Conservation (phyloP, 2,113 vertebrate genomes). For the Morone saxatilis region DNA sequence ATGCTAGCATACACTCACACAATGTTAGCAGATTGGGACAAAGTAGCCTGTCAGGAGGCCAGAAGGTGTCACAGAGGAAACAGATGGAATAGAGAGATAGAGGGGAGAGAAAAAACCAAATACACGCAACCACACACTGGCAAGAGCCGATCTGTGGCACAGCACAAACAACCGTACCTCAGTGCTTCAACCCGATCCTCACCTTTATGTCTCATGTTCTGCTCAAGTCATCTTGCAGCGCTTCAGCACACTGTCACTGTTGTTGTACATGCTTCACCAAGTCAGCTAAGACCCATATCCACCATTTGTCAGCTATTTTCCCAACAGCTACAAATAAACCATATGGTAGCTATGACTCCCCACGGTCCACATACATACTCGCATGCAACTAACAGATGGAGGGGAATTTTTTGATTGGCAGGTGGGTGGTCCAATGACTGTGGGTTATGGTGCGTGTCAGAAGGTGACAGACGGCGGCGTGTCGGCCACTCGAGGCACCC, state of each 20-base stretch:
- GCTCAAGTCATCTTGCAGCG: slow-evolving; percentile 6
- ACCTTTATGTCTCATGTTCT: not conserved
- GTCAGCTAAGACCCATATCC: slow-evolving; percentile 3
- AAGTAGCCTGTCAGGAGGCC: slow-evolving; percentile 31
- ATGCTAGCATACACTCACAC: not conserved
- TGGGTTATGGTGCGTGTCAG: slow-evolving; percentile 35
- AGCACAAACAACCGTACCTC: not conserved
- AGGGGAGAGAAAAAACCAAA: slow-evolving; percentile 8
- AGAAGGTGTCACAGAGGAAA: slow-evolving; percentile 35
- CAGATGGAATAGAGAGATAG: slow-evolving; percentile 34
- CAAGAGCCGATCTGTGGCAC: not conserved
- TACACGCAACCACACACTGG: not conserved
- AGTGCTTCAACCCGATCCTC: slow-evolving; percentile 5
- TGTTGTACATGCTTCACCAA: slow-evolving; percentile 15
- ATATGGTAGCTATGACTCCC: slow-evolving; percentile 39
- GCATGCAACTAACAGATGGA: slow-evolving; percentile 58
- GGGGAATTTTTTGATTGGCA: slow-evolving; percentile 51
- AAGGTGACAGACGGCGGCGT: slow-evolving; percentile 41
- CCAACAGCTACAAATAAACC: slow-evolving; percentile 42
- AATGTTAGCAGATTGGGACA: slow-evolving; percentile 29
- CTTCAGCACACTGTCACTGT: not conserved
- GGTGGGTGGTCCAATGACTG: slow-evolving; percentile 42
- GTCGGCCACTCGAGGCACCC: slow-evolving; percentile 19
- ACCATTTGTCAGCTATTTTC: slow-evolving; percentile 43
- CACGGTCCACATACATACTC: slow-evolving; percentile 7